Evolutionary conservation across 2,797 vertebrate genomes (phyloP).

Genomic region (Tadarida brasiliensis): DNA sequence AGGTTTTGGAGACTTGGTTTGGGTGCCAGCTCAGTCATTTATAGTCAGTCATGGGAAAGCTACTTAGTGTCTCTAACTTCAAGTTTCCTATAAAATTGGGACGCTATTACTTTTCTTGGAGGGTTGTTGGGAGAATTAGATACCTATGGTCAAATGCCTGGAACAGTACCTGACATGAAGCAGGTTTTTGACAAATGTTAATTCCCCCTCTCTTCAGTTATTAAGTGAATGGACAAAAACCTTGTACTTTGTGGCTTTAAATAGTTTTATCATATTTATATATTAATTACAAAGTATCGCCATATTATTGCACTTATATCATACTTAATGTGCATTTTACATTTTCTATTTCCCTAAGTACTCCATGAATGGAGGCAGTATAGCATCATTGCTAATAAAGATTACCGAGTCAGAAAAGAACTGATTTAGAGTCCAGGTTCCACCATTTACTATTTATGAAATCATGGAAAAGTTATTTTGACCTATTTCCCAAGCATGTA

Average conservation of each 20-base stretch:
- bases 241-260: background rate
- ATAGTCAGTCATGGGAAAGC: background rate
- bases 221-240: slow-evolving; percentile 11
- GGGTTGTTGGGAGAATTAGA: background rate
- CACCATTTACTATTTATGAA: background rate
- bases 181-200: background rate
- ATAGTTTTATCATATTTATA: background rate
- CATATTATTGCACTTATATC: background rate
- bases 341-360: slow-evolving; percentile 20
- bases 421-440: background rate
- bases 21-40: background rate
- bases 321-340: background rate
- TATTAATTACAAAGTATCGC: background rate
- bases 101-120: background rate
- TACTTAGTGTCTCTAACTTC: background rate
- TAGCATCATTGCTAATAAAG: background rate
- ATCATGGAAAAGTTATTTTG: background rate
- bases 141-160: background rate
- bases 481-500: background rate
- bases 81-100: background rate
- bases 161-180: background rate
- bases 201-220: background rate
- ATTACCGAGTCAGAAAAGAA: slow-evolving; percentile 27
- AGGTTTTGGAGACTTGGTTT: background rate
- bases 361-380: background rate